Evolutionary conservation across 2,888 invertebrate species (phyloP).

Genomic region (Barypeithes pellucidus): DNA sequence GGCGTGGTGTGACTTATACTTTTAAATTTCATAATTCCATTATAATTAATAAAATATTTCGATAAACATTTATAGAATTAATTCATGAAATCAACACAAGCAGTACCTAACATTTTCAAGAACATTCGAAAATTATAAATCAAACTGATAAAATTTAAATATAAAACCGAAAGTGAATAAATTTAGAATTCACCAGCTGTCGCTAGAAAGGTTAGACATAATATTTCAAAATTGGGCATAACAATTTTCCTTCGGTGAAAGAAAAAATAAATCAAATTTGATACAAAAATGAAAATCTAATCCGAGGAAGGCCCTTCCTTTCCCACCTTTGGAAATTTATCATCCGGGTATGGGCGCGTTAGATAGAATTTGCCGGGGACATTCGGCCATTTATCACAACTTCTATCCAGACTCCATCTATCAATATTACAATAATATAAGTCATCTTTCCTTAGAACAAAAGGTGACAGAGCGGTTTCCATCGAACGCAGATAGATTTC

Average conservation of each 20-base stretch:
- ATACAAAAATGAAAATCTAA: slow-evolving; percentile 62
- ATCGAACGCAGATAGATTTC: slow-evolving; percentile 47
- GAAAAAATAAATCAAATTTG: slow-evolving; percentile 61
- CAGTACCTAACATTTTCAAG: no score
- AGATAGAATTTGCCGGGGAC: slow-evolving; percentile 61
- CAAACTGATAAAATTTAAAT: slow-evolving; percentile 10
- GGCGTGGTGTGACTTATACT: no score
- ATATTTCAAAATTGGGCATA: slow-evolving; percentile 58
- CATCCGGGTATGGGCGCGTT: slow-evolving; percentile 58
- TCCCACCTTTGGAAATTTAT: slow-evolving; percentile 62
- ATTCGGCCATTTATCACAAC: slow-evolving; percentile 61
- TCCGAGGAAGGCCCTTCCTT: slow-evolving; percentile 59
- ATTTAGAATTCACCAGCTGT: slow-evolving; percentile 49
- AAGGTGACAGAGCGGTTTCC: slow-evolving; percentile 50
- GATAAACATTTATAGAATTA: no score
- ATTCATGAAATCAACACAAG: no score
- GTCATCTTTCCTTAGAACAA: slow-evolving; percentile 59
- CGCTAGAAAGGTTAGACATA: slow-evolving; percentile 55
- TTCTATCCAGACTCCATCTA: slow-evolving; percentile 61
- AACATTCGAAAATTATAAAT: slow-evolving; percentile 5
- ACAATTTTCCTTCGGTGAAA: slow-evolving; percentile 51
- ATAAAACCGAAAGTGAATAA: slow-evolving; percentile 14
- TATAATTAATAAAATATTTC: no score
- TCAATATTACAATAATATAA: slow-evolving; percentile 63
- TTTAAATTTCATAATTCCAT: no score